A percentile compares a stretch with the other conserved stretches of the same genome.
Evolutionary conservation across 2,797 vertebrate genomes (phyloP).

Genomic region (Coregonus suidteri): DNA sequence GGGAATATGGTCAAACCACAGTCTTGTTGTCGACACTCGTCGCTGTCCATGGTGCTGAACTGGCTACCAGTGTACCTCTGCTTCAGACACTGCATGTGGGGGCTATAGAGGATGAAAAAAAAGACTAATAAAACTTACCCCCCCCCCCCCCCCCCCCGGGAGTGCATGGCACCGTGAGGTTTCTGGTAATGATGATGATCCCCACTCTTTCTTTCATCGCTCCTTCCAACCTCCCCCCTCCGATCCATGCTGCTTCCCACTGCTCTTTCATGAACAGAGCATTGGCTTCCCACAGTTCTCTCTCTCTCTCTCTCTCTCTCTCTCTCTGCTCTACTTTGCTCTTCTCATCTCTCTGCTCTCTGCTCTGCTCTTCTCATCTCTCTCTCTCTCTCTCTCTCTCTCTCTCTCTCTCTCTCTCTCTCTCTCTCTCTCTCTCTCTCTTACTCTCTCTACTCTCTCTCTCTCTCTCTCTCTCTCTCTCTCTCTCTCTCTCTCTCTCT

Average conservation of each 20-base stretch:
- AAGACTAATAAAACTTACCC: not conserved
- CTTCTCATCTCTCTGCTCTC: too few relatives aligned
- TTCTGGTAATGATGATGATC: slow-evolving; percentile 69
- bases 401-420: too few relatives aligned
- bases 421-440: too few relatives aligned
- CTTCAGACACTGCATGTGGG: not conserved
- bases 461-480: not conserved
- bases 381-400: too few relatives aligned
- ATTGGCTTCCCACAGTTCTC: too few relatives aligned
- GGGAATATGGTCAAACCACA: not conserved
- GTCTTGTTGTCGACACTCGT: not conserved
- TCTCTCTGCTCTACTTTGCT: too few relatives aligned
- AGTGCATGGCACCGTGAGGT: slow-evolving; percentile 63
- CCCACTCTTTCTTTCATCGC: slow-evolving; percentile 27
- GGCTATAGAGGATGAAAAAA: not conserved
- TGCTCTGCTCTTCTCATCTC: too few relatives aligned
- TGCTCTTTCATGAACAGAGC: slow-evolving; percentile 6
- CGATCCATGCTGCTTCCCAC: too few relatives aligned
- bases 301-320: not conserved
- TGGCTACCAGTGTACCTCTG: not conserved
- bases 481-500: too few relatives aligned
- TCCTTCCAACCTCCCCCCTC: not conserved
- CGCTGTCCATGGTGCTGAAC: not conserved
- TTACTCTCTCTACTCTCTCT: not conserved
- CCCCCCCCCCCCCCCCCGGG: slow-evolving; percentile 30